Base-by-base conservation (phyloP, 2,888 invertebrate species). In the Spialia ferax region DNA sequence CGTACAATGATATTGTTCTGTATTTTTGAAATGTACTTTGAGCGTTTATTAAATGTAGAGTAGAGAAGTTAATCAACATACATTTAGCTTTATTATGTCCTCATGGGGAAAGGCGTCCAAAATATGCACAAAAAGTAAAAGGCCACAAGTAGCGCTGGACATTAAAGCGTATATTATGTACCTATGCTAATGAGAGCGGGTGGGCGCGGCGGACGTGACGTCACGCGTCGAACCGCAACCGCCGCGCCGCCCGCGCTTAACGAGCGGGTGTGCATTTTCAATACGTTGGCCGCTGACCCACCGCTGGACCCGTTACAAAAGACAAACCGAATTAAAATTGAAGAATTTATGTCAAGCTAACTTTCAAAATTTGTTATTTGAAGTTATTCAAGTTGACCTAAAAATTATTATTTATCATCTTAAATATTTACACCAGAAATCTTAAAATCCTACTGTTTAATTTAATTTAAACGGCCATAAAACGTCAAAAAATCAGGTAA, bases 151-250 rank as follows among this genome's bases (percentile, higher is more conserved):
- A 42, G 42, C 42, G 42, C 42, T 77, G 80, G 55, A 15, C 32
- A 55, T 91, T 89, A 91, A 87, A 86, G 88, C 82, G 85, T 88
- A 88, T 88, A 91, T 93, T 93, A 93, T 93, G 86, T 93, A 32
- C 10, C 32, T 32, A 93, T 93, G 93, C 85, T 93, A 93, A 94
- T 92, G 91, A 92, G 88, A 81, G 75, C 78, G 79, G 84, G 84
- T 82, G 85, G 88, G 87, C 89, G 91, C 82, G 90, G 90, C 88
- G 87, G 80, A 83, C 86, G 89, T 90, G 91, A 89, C 88, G 90
- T 88, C 91, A 91, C 90, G 91, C 88, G 32, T 32, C 2, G 55
- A 29, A 91, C 55, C 55, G 32, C 55, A 89, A 87, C 88, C 85
- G 82, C 85, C 79, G 77, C 75, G 82, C 85, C 79, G 78, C 75